Evolutionary conservation across 2,888 invertebrate species (phyloP).

Genomic region (Teleiodes luculella): DNA sequence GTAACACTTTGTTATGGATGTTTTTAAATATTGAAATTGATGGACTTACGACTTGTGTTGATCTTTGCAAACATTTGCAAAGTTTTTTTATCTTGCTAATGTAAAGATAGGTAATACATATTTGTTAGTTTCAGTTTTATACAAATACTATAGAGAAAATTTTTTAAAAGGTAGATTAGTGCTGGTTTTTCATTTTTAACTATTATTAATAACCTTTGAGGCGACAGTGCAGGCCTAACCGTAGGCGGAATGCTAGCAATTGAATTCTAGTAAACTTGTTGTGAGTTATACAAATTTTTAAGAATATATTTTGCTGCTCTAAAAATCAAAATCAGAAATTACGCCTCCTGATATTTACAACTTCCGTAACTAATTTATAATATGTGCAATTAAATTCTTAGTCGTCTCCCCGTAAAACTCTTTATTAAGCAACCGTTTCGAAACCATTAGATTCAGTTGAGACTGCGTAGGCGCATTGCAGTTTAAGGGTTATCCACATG

Average conservation of each 20-base stretch:
- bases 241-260: too few species aligned
- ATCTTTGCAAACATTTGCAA: not conserved
- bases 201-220: too few species aligned
- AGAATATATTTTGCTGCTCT: too few species aligned
- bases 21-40: not conserved
- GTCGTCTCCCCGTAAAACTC: not conserved
- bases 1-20: not conserved
- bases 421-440: conserved; percentile 37
- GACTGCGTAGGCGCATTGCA: conserved; percentile 68
- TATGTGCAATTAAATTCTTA: not conserved
- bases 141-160: too few species aligned
- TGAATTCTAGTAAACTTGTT: too few species aligned
- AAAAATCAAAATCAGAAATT: conserved; percentile 1
- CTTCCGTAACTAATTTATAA: not conserved
- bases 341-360: not conserved
- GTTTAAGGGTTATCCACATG: conserved; percentile 34
- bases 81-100: too few species aligned
- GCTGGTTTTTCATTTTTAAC: too few species aligned
- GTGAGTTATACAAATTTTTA: too few species aligned
- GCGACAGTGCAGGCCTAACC: too few species aligned
- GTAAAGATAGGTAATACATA: too few species aligned
- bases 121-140: too few species aligned
- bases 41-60: not conserved
- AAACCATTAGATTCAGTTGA: conserved; percentile 73
- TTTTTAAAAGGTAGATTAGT: too few species aligned